A percentile compares a stretch with the other conserved stretches of the same genome.
These are phyloP conservation scores for Zhuqinia jingwanae DNA, from an alignment of 2,888 invertebrate genomes.

Conservation along the genomic window DNA sequence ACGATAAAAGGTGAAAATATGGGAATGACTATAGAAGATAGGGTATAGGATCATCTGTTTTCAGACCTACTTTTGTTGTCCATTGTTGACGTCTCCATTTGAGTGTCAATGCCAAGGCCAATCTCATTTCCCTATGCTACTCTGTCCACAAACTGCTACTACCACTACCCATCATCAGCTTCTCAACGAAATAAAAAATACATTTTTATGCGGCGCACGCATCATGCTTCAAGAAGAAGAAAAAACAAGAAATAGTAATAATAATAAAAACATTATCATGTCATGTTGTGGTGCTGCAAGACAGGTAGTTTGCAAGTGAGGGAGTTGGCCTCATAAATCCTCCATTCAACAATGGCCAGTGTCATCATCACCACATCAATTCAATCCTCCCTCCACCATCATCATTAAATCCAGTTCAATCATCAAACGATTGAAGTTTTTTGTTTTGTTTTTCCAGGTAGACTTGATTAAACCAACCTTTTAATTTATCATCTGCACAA, in stretches of 20 bases:
- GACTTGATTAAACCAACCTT: neutral
- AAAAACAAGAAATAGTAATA: no score
- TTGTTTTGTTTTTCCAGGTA: neutral
- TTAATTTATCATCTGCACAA: neutral
- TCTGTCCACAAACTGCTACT: no score
- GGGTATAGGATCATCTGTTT: neutral
- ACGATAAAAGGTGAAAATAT: conserved; percentile 35
- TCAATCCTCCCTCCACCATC: neutral
- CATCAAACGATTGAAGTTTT: neutral
- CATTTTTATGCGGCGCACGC: neutral
- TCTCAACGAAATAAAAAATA: neutral
- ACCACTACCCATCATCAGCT: no score
- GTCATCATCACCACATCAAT: neutral
- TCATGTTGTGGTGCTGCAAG: neutral
- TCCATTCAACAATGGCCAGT: neutral
- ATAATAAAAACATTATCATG: no score
- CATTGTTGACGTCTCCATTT: conserved; percentile 60
- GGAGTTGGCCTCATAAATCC: conserved; percentile 63
- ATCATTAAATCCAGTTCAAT: conserved; percentile 50
- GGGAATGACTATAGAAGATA: conserved; percentile 16
- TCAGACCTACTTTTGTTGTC: conserved; percentile 44
- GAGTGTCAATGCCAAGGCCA: conserved; percentile 61
- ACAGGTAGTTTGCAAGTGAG: conserved; percentile 1
- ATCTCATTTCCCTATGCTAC: neutral
- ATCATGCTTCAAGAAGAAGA: neutral